Conservation (phyloP, 1,140 invertebrate genomes). For the Frieseomelitta varia region DNA sequence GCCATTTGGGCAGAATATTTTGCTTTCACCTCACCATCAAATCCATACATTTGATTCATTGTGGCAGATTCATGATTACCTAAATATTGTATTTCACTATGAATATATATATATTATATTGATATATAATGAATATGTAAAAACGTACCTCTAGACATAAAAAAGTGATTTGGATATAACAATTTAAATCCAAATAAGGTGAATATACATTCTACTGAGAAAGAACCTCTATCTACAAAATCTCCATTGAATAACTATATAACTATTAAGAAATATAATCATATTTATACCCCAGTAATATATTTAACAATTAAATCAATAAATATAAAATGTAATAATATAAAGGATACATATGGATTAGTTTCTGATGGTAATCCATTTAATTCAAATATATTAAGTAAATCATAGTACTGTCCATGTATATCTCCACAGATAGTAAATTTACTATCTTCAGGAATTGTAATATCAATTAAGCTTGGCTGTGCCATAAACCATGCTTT, state of each 20-base stretch:
- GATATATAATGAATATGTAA: constrained; percentile 34
- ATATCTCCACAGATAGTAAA: constrained; percentile 99
- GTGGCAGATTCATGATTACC: constrained; percentile 98
- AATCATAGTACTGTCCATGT: constrained; percentile 99
- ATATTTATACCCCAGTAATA: constrained; percentile 30
- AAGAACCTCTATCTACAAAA: constrained; percentile 99
- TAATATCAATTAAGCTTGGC: constrained; percentile 95
- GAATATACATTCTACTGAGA: constrained; percentile 99
- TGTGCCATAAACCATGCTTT: constrained; percentile 92
- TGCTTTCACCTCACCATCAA: constrained; percentile 97
- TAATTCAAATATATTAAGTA: constrained; percentile 98
- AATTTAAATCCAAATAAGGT: constrained; percentile 98
- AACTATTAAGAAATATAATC: constrained; percentile 66
- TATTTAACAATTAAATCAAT: background rate
- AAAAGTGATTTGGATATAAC: constrained; percentile 98
- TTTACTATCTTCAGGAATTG: constrained; percentile 93
- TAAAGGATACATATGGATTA: constrained; percentile 95
- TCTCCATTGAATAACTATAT: constrained; percentile 97
- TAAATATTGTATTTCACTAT: constrained; percentile 72
- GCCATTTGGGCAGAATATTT: constrained; percentile 98
- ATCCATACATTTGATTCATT: constrained; percentile 99
- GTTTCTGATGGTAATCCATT: constrained; percentile 97
- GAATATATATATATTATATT: background rate
- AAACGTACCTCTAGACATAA: constrained; percentile 95
- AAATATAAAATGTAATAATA: background rate